A percentile compares a stretch with the other conserved stretches of the same genome.
Evolutionary conservation across 2,888 invertebrate genomes (phyloP).

Genomic region (Lamellibrachia satsuma): DNA sequence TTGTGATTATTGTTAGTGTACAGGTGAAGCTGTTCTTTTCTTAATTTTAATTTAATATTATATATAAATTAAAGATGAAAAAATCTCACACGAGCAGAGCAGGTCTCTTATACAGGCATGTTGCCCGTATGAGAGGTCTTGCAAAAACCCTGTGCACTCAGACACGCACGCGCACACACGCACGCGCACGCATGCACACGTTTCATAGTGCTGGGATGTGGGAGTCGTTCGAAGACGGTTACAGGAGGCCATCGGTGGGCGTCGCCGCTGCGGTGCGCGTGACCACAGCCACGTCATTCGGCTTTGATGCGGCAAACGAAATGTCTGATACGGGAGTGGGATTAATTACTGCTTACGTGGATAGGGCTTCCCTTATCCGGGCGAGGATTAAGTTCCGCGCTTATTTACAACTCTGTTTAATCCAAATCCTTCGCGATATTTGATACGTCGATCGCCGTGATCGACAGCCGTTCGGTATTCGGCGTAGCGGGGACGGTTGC

Average conservation of each 20-base stretch:
- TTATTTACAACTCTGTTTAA: not conserved
- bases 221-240: not conserved
- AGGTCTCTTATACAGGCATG: too few species aligned
- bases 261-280: not conserved
- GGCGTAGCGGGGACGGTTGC: too few species aligned
- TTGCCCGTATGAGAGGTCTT: too few species aligned
- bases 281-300: not conserved
- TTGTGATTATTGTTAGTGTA: too few species aligned
- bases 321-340: not conserved
- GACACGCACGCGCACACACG: not conserved
- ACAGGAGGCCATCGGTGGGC: not conserved
- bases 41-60: too few species aligned
- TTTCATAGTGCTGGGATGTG: not conserved
- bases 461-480: not conserved
- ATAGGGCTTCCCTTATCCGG: not conserved
- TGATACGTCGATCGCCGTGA: not conserved
- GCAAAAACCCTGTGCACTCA: not conserved
- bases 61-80: too few species aligned
- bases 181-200: not conserved
- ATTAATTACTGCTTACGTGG: not conserved
- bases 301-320: not conserved
- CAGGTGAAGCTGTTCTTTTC: too few species aligned
- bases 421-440: conserved; percentile 3
- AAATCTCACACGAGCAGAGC: too few species aligned
- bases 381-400: not conserved